Evolutionary conservation across 2,888 invertebrate species (phyloP), one percentile per base, ranked within the genome.

Genomic region (Aporophyla lueneburgensis): DNA sequence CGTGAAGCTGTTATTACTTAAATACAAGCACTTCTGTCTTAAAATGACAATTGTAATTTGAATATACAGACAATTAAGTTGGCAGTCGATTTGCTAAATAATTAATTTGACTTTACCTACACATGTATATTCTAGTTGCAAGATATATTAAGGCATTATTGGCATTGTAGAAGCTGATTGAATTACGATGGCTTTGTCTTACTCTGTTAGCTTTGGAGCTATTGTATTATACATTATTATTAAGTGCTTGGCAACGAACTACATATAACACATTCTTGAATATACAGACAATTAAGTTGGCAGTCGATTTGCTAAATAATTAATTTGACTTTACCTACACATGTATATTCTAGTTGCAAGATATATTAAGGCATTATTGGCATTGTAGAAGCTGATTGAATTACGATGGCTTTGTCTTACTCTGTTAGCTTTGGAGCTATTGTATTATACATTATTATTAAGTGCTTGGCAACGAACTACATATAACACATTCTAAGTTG

Each of bases 361-460:
- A 66, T 66, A 69, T 56, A 58, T 68, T 67, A 46, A 24, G 54
- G 19, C 59, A 53, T 65, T 74, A 78, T 74, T 74, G 58, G 61
- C 65, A 69, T 78, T 74, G 71, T 69, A 66, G 33, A 69, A 61
- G 63, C 49, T 74, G 74, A 82, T 81, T 74, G 71, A 82, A 78
- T 81, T 81, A 74, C 53, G 54, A 33, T 59, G 19, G 67, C 51
- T 66, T 70, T 74, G 66, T 80, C 49, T 71, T 27, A 21, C 4
- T 67, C 51, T 61, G 58, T 81, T 69, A 54, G 71, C 66, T 71
- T 71, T 69, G n/a, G 58, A 49, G 16, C n/a, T 7, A n/a, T n/a
- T n/a, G 24, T 71, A 61, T 33, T 59, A 21, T 54, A 33, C 12
- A 14, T 61, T 33, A 61, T 51, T 63, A 49, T 54, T 58, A 54